Base-by-base conservation (phyloP, 1,140 invertebrate genomes). In the Theocolax elegans region DNA sequence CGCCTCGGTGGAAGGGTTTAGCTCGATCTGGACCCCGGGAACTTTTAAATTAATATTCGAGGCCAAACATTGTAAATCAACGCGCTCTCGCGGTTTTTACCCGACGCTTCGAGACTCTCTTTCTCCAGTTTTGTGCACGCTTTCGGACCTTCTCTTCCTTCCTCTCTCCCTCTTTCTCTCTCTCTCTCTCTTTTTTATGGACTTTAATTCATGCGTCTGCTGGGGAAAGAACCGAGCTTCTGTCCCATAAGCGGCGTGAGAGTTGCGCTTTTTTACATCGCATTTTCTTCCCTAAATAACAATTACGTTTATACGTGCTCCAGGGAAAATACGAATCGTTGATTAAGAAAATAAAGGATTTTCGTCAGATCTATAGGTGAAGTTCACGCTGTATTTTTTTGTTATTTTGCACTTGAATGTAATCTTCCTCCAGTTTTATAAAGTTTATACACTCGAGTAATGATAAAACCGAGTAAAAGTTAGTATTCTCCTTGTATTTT, bases 11-110 rank as follows among this genome's bases (percentile, higher is more conserved):
- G 4, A 4, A 4, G 31, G 10, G 31, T 6, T 35, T 6, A n/a
- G n/a, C n/a, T n/a, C n/a, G 10, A 35, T 3, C 40, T n/a, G 40
- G 15, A 58, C 23, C 48, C 44, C 12, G 62, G 23, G 46, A 79
- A 81, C 67, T 76, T 81, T 80, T 80, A 77, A 82, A 82, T 82
- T 82, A 83, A 81, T 81, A 82, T 81, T 80, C 74, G 63, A 74
- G 68, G 72, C 74, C 72, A 77, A 80, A 78, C 78, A 77, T 81
- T 79, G 78, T 82, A 81, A 82, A 81, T 82, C 79, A 81, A 80
- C 75, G 64, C 10, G 46, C 7, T 42, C n/a, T 21, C 15, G 46
- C 7, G 23, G 13, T 35, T 19, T 48, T n/a, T 48, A 48, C 19
- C 17, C 35, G n/a, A n/a, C 21, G 56, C 4, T 35, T 35, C 4